A percentile compares a stretch with the other conserved stretches of the same genome.
phyloP scores from a whole-genome alignment of 2,888 invertebrate genomes.

The Automeris io region DNA sequence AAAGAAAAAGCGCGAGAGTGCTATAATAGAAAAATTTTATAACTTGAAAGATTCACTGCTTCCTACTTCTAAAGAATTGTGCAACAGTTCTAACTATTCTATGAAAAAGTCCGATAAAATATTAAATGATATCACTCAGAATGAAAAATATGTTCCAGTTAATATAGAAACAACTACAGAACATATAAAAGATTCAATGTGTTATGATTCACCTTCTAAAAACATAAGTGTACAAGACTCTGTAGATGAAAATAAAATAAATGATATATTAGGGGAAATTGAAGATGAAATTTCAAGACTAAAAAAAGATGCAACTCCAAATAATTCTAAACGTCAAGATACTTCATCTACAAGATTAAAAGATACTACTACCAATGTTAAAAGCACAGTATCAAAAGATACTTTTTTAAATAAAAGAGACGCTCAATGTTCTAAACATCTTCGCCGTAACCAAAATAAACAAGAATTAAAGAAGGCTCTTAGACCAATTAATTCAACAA shows the following conservation, averaged over 20 bases:
- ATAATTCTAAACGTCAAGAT: neutral
- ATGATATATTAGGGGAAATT: constrained; percentile 46
- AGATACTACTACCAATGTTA: neutral
- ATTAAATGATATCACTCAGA: constrained; percentile 17
- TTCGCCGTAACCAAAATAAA: neutral
- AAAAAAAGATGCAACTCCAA: neutral
- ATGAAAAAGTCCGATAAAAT: constrained; percentile 22
- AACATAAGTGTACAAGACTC: too few relatives aligned
- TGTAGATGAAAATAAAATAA: constrained; percentile 38
- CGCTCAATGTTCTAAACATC: neutral
- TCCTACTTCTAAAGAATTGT: constrained; percentile 33
- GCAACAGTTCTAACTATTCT: constrained; percentile 24
- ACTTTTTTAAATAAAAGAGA: neutral
- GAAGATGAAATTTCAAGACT: constrained; percentile 47
- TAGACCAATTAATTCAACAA: constrained; percentile 21
- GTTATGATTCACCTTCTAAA: too few relatives aligned
- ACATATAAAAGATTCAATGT: too few relatives aligned
- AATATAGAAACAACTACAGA: constrained; percentile 1
- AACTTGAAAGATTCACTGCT: constrained; percentile 44
- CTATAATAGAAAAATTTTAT: constrained; percentile 43
- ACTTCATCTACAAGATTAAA: neutral
- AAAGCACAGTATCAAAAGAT: neutral
- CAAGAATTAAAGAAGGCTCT: constrained; percentile 6
- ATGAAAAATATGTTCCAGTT: neutral
- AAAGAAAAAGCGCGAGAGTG: constrained; percentile 52